Percentiles rank a stretch among this genome's conserved stretches.
Evolutionary conservation across 2,113 vertebrate species (phyloP).

Genomic region (Pionites leucogaster): DNA sequence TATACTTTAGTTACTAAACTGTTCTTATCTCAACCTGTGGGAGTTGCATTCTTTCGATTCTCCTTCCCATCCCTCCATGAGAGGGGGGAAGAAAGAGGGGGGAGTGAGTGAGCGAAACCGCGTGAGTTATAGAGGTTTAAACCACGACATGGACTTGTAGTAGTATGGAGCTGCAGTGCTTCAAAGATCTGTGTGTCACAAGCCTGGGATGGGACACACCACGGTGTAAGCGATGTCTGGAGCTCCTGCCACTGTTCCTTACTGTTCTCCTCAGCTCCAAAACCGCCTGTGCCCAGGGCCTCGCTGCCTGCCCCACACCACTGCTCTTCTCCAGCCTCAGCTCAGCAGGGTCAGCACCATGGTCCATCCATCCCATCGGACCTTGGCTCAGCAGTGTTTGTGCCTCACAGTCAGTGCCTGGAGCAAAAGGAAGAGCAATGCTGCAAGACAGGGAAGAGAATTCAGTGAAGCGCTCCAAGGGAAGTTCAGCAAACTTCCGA

Average conservation of each 20-base stretch:
- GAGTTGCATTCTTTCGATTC: no score
- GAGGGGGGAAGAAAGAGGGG: no score
- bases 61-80: no score
- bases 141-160: not conserved
- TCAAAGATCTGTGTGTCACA: fast-evolving
- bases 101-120: no score
- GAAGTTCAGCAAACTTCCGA: no score
- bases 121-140: no score
- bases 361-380: fast-evolving
- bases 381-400: not conserved
- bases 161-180: not conserved
- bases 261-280: not conserved
- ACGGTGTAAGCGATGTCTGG: fast-evolving
- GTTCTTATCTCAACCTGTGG: no score
- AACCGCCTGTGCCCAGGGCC: fast-evolving
- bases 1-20: no score
- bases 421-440: not conserved
- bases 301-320: fast-evolving
- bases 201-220: not conserved
- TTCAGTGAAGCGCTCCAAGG: no score
- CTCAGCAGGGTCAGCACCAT: fast-evolving
- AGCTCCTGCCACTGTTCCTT: not conserved
- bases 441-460: not conserved
- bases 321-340: not conserved
- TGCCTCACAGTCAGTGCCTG: fast-evolving